Base-by-base conservation (phyloP, 1,140 invertebrate species). In the Pseudomyrmex gracilis region DNA sequence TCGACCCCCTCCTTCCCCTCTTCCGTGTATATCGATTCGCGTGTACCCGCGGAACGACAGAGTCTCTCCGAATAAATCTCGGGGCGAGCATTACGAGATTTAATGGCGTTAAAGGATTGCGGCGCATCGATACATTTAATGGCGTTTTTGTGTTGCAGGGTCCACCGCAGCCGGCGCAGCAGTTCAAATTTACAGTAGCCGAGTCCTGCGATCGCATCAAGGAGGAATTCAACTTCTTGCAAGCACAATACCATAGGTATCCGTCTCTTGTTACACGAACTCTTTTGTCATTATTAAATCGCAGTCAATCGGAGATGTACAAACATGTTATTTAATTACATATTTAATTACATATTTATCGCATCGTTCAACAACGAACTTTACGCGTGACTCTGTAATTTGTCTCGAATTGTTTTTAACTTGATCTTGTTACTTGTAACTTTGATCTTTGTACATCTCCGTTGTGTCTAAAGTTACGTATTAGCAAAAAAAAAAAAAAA, bases 171-270 rank as follows among this genome's bases (percentile, higher is more conserved):
- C 97, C 97, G 85, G 97, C 97, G 60, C 97, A 98, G 94, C 97
- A 97, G 76, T 97, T 98, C 93, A 98, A 99, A 95, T 98, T 98
- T 94, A 98, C 98, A 60, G 97, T 99, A 85, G 96, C 96, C 70
- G 98, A 99, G 94, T 98, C 97, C 51, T 98, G 98, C 94, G 98
- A 99, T 93, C 95, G 98, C 89, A 99, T 98, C 91, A 98, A 98
- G 93, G 97, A 98, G 94, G 97, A 98, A 93, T 98, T 98, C 93
- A 97, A 96, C 93, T 98, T 97, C 92, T 95, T 98, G 58, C 97
- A 98, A 94, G 96, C 97, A 0, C 97, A 98, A 93, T 97, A 97
- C 94, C 97, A 98, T 94, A 97, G 96, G 97, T 98, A 97, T 95
- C 95, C 66, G 83, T 77, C 53, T 64, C 47, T 74, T 60, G 9